phyloP scores from a whole-genome alignment of 1,140 invertebrate species.

The Sycophila sp. region DNA sequence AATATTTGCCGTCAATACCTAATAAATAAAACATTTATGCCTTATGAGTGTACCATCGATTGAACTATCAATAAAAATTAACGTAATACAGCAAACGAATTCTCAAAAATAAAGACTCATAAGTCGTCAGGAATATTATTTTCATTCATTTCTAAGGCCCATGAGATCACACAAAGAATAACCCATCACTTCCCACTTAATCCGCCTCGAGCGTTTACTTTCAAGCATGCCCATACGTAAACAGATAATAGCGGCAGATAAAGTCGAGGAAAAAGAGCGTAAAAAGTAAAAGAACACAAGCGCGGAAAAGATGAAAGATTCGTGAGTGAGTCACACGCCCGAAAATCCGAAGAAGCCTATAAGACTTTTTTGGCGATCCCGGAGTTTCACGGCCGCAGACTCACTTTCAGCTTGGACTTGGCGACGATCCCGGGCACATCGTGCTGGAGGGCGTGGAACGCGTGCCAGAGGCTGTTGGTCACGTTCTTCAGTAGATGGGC shows the following conservation, averaged over 20 bases:
- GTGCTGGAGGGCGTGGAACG: constrained; percentile 75
- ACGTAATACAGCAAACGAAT: not conserved
- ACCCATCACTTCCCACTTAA: no score
- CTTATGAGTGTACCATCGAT: no score
- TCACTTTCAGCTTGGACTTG: constrained; percentile 81
- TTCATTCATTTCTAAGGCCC: no score
- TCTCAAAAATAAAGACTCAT: not conserved
- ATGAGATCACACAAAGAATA: no score
- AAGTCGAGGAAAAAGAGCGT: not conserved
- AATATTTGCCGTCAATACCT: constrained; percentile 80
- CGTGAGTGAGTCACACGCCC: constrained; percentile 19
- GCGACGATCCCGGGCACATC: constrained; percentile 71
- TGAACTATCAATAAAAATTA: constrained; percentile 5
- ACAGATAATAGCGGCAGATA: no score
- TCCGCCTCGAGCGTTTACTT: no score
- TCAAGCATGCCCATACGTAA: no score
- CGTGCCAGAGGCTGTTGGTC: constrained; percentile 80
- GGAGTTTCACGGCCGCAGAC: not conserved
- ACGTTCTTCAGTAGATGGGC: constrained; percentile 75
- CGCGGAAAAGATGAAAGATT: not conserved
- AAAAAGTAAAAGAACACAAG: not conserved
- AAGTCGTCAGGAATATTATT: no score
- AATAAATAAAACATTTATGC: constrained; percentile 49
- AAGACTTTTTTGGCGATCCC: constrained; percentile 30
- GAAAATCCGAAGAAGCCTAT: constrained; percentile 18